Base-by-base conservation (phyloP, 2,888 invertebrate genomes). In the Bellardia pandia region DNA sequence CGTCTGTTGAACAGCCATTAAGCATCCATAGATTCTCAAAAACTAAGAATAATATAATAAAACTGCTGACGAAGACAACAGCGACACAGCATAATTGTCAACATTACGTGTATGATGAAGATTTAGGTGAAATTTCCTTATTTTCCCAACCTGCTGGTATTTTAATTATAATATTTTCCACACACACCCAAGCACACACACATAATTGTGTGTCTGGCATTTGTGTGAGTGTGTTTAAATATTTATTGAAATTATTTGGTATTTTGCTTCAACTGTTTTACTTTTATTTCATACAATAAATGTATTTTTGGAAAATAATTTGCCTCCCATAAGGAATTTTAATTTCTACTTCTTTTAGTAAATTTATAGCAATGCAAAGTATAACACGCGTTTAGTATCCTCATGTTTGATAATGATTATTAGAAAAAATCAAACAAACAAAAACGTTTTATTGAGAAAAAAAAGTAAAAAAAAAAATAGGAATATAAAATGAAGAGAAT, bases 381-480 rank as follows among this genome's bases (percentile, higher is more conserved):
- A 56, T 56, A n/a, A 45, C 11, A 45, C 9, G 45, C 45, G 45
- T 45, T 11, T 13, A 11, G 11, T 45, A 45, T 13, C 8, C 11
- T 9, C 56, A 30, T 58, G 58, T 58, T 33, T 58, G 58, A 58
- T 58, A 58, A 58, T 58, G 58, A 58, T 13, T 58, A 58, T 33
- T 58, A 30, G 13, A 23, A 3, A 11, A 58, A 33, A 11, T 16
- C 30, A 56, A 56, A 16, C 4, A 56, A 16, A 58, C 11, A 30
- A 58, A 58, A 2, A 58, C 0, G 1, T 58, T 33, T 30, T 30
- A 58, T 33, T 33, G 30, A 33, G 11, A n/a, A n/a, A 14, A 51
- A n/a, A n/a, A 51, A 13, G 9, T 42, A 9, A 9, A 48, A 14
- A 51, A 51, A 51, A 14, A 51, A 2, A 51, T 48, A 14, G 3